Percentiles rank a stretch among this genome's conserved stretches.
phyloP scores from a whole-genome alignment of 2,888 invertebrate genomes.

The Melinopterus prodromus region DNA sequence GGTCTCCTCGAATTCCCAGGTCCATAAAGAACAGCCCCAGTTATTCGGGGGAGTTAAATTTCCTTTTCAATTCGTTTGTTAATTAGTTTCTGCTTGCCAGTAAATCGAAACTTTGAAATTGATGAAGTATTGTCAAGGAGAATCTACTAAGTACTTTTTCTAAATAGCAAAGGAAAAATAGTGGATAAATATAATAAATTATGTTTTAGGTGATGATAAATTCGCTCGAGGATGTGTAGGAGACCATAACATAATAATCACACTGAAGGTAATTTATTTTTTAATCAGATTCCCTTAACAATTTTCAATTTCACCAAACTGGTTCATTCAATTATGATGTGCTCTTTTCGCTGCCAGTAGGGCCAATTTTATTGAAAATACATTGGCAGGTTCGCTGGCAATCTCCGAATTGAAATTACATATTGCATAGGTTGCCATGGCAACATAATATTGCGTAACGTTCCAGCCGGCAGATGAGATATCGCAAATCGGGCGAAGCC shows the following conservation, averaged over 20 bases:
- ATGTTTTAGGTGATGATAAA: no score
- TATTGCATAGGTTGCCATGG: background rate
- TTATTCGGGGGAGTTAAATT: background rate
- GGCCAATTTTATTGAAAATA: background rate
- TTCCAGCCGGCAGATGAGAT: no score
- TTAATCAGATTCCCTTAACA: background rate
- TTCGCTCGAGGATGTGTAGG: no score
- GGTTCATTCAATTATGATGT: background rate
- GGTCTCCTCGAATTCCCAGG: background rate
- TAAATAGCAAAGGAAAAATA: no score
- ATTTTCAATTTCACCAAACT: background rate
- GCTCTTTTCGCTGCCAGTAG: background rate
- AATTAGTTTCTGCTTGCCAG: background rate
- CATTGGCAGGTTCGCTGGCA: background rate
- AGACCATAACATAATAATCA: no score
- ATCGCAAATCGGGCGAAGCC: background rate
- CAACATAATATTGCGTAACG: background rate
- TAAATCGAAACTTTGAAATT: background rate
- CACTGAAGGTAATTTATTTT: no score
- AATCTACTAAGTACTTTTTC: no score
- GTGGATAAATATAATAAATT: no score
- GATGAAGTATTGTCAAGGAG: no score
- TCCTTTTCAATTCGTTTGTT: constrained; percentile 4
- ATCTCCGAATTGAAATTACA: background rate
- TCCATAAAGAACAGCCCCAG: background rate